Percentiles rank a stretch among this genome's conserved stretches.
phyloP scores from a whole-genome alignment of 2,113 vertebrate species.

The Microcebus jonahi region DNA sequence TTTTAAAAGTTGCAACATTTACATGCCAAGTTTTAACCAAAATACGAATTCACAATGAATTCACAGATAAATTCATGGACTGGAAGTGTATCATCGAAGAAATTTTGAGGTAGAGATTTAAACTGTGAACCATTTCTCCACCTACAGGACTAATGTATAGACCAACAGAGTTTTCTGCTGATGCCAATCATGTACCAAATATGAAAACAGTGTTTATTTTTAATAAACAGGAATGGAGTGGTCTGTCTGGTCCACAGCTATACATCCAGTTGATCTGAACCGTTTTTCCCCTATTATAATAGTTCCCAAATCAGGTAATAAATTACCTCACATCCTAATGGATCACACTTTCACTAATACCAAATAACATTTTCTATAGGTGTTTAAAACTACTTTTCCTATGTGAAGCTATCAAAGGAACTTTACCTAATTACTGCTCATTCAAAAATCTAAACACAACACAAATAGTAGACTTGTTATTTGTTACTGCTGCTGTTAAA shows the following conservation, averaged over 20 bases:
- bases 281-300: background rate
- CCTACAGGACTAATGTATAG: background rate
- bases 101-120: background rate
- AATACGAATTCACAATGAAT: background rate
- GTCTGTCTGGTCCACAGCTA: background rate
- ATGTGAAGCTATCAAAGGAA: constrained; percentile 11
- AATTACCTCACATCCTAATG: background rate
- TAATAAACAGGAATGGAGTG: background rate
- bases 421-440: background rate
- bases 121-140: constrained; percentile 43
- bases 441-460: constrained; percentile 25
- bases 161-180: background rate
- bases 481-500: constrained; percentile 40
- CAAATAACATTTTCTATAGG: constrained; percentile 4
- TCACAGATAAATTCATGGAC: background rate
- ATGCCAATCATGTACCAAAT: background rate
- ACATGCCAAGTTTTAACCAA: constrained; percentile 1
- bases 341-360: background rate
- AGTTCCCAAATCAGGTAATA: background rate
- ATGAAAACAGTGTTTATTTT: background rate
- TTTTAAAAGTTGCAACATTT: background rate
- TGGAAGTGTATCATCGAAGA: background rate
- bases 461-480: background rate
- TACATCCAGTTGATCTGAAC: background rate
- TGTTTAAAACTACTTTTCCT: constrained; percentile 49